Evolutionary conservation across 2,888 invertebrate species (phyloP).

Genomic region (Osmoderma eremita): DNA sequence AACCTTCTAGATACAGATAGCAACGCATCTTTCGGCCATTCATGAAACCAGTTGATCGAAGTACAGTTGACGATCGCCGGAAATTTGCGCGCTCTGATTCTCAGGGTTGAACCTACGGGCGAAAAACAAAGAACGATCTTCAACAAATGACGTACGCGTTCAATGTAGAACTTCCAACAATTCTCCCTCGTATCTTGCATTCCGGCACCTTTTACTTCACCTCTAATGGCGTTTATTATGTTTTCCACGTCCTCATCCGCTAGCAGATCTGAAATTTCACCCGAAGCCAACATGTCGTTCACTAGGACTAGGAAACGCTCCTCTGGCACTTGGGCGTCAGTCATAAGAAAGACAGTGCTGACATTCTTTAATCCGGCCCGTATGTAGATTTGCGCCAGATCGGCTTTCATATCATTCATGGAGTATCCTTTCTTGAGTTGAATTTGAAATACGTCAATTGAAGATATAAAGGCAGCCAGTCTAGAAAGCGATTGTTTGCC

Average conservation of each 20-base stretch:
- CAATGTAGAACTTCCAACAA: conserved; percentile 95
- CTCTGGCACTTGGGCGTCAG: conserved; percentile 92
- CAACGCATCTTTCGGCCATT: conserved; percentile 93
- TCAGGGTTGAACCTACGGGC: conserved; percentile 89
- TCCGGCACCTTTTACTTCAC: conserved; percentile 84
- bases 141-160: conserved; percentile 81
- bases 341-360: conserved; percentile 86
- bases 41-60: conserved; percentile 96
- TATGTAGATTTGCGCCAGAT: conserved; percentile 79
- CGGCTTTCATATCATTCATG: conserved; percentile 80
- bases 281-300: conserved; percentile 93
- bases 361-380: conserved; percentile 89
- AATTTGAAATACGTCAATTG: conserved; percentile 92
- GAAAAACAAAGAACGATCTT: conserved; percentile 91
- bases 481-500: conserved; percentile 93
- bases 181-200: conserved; percentile 88
- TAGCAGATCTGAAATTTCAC: conserved; percentile 91
- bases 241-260: conserved; percentile 92
- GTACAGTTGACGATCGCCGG: conserved; percentile 94
- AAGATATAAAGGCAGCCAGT: conserved; percentile 88
- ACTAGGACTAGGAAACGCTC: conserved; percentile 91
- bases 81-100: conserved; percentile 90
- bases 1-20: conserved; percentile 89
- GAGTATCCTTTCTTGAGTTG: conserved; percentile 91
- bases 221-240: conserved; percentile 78